Conservation (phyloP, 2,797 vertebrate species). For the Helarctos malayanus region DNA sequence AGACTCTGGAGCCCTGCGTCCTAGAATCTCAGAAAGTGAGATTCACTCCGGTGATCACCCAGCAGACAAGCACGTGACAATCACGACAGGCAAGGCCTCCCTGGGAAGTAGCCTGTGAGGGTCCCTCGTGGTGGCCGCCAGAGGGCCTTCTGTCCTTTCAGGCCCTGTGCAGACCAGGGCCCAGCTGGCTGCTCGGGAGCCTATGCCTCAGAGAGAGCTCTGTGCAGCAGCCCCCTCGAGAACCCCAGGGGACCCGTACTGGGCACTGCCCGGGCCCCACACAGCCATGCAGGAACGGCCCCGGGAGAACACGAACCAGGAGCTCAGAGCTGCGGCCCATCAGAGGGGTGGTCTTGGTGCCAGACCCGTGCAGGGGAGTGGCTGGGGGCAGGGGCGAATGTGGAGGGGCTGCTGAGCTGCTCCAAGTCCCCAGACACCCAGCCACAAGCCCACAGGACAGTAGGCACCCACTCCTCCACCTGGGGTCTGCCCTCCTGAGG, state of each 20-base stretch:
- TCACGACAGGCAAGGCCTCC: not conserved
- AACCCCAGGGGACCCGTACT: not conserved
- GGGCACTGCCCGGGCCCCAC: not conserved
- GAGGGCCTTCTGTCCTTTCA: not conserved
- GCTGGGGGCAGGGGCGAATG: not conserved
- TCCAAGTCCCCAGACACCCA: not conserved
- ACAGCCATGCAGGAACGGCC: too few species aligned
- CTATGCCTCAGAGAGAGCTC: not conserved
- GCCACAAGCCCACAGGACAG: not conserved
- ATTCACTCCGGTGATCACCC: too few species aligned
- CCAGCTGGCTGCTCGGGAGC: not conserved
- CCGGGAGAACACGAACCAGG: not conserved
- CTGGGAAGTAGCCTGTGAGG: not conserved
- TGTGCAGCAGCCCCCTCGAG: not conserved
- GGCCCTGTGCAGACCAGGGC: not conserved
- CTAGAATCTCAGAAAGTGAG: not conserved
- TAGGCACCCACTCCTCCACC: too few species aligned
- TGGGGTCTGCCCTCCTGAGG: not conserved
- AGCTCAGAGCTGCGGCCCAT: not conserved
- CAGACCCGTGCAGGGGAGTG: not conserved
- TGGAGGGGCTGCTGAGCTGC: not conserved
- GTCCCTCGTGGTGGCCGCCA: not conserved
- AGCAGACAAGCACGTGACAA: too few species aligned
- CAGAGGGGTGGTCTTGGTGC: not conserved
- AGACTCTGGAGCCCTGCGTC: not conserved